Evolutionary conservation across 2,797 vertebrate genomes (phyloP), one percentile per base, ranked within the genome.

Genomic region (Mormyrops boulengeri): DNA sequence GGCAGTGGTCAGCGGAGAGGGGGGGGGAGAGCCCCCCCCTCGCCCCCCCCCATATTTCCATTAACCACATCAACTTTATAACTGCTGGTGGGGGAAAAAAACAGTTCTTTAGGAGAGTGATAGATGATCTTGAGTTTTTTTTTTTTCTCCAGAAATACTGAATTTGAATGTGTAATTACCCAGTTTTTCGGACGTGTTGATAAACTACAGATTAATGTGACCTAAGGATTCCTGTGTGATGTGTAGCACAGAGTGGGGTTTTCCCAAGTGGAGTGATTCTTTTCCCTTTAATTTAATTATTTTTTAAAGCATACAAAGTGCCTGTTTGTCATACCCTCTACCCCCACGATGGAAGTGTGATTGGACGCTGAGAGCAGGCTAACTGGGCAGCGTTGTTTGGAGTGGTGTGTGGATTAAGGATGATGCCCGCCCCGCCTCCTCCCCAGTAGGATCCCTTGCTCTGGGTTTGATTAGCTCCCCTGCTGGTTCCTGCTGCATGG

Each of bases 401-500:
- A 66, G 80, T 89, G 82, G 73, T 85, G 38, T 66, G 44, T 89
- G 82, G 89, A 89, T 66, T 89, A 55, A 69, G 57, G 87, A 38
- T 60, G 53, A 57, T 26, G 41, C 89, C 57, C 30, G 4, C 14
- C 26, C 47, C 49, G 1, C 22, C 80, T 44, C 89, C 60, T 38
- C 5, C 26, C 44, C 47, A 19, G 14, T 69, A 38, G 44, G 30
- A n/a, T 92, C 89, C 89, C 91, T 92, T 80, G 88, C 90, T 91
- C 92, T 92, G 90, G 92, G 92, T 91, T 93, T 91, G 90, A 91
- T 94, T 92, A 44, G 91, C 91, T 90, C 84, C 90, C 89, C 92
- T 92, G 90, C 91, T 91, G 93, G 92, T 91, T 92, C 93, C 93
- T 90, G 92, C 93, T 95, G 94, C 95, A 95, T 96, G 95, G 94